These are phyloP conservation scores for Cheumatopsyche charites DNA, from an alignment of 1,140 invertebrate species.

Conservation along the genomic window DNA sequence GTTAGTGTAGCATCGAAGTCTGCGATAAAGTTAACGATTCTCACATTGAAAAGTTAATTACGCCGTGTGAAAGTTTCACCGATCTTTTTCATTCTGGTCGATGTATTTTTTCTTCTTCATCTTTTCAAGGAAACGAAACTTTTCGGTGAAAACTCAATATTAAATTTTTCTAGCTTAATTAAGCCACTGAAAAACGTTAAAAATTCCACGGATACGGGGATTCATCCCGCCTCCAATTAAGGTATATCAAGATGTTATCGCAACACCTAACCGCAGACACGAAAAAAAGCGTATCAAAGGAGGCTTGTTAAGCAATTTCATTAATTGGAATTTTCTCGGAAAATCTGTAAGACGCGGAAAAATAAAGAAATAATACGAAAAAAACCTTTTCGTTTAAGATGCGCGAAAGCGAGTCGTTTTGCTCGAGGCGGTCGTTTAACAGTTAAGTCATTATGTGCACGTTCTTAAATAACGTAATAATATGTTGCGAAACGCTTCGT, in stretches of 20 bases:
- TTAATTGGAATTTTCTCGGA: constrained; percentile 1
- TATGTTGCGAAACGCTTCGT: constrained; percentile 9
- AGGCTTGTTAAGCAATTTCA: background rate
- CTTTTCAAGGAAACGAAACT: background rate
- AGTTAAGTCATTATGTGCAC: constrained; percentile 9
- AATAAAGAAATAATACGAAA: too few species aligned
- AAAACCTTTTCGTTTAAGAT: too few species aligned
- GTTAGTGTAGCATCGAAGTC: too few species aligned
- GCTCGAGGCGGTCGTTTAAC: too few species aligned
- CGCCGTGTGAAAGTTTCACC: too few species aligned
- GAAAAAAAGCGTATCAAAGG: background rate
- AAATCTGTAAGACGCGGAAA: background rate
- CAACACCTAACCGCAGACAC: background rate
- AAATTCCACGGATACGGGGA: background rate
- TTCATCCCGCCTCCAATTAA: too few species aligned
- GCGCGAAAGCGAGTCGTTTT: too few species aligned
- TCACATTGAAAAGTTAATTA: too few species aligned
- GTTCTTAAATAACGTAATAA: constrained; percentile 5
- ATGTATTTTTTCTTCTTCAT: background rate
- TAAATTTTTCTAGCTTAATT: background rate
- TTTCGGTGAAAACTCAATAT: background rate
- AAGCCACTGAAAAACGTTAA: background rate
- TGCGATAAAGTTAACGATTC: too few species aligned
- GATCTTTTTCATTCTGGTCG: too few species aligned
- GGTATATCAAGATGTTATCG: too few species aligned